These are phyloP conservation scores for Caenorhabditis afra DNA, from an alignment of 2,888 invertebrate species.

Conservation along the genomic window DNA sequence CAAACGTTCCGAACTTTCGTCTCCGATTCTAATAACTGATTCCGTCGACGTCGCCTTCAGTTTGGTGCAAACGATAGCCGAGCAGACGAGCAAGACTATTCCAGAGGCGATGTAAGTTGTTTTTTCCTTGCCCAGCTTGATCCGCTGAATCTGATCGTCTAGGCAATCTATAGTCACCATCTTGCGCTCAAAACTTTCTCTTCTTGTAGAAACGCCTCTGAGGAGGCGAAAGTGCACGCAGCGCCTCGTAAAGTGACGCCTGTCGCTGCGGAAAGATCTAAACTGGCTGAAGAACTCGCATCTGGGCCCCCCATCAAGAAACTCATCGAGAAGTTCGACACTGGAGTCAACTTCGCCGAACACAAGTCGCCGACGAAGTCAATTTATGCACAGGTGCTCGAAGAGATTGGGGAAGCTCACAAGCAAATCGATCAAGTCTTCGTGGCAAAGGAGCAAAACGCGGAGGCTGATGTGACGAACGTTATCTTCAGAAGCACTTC, in stretches of 20 bases:
- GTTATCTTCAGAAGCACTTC: conserved; percentile 57
- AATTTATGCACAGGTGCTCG: conserved; percentile 43
- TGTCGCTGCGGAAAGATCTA: conserved; percentile 38
- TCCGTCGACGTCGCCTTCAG: conserved; percentile 49
- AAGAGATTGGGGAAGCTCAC: conserved; percentile 37
- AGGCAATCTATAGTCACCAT: conserved; percentile 31
- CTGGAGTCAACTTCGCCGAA: conserved; percentile 42
- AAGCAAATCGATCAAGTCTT: conserved; percentile 20
- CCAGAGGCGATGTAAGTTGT: conserved; percentile 31
- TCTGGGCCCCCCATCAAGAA: conserved; percentile 39
- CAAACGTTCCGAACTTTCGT: background rate
- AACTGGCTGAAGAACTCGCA: conserved; percentile 16
- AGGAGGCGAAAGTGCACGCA: conserved; percentile 46
- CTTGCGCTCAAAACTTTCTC: conserved; percentile 1
- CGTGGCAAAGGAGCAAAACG: conserved; percentile 25
- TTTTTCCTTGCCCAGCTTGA: background rate
- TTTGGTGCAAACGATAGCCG: conserved; percentile 17
- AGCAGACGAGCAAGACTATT: conserved; percentile 3
- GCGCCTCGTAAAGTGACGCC: conserved; percentile 43
- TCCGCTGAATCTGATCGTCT: background rate
- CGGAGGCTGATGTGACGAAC: conserved; percentile 35
- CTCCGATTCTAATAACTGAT: conserved; percentile 33
- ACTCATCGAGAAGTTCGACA: conserved; percentile 59
- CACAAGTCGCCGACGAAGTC: conserved; percentile 31
- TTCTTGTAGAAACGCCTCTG: conserved; percentile 35